A percentile compares a stretch with the other conserved stretches of the same genome.
Conservation (phyloP, 2,888 invertebrate genomes). For the Tineola bisselliella region DNA sequence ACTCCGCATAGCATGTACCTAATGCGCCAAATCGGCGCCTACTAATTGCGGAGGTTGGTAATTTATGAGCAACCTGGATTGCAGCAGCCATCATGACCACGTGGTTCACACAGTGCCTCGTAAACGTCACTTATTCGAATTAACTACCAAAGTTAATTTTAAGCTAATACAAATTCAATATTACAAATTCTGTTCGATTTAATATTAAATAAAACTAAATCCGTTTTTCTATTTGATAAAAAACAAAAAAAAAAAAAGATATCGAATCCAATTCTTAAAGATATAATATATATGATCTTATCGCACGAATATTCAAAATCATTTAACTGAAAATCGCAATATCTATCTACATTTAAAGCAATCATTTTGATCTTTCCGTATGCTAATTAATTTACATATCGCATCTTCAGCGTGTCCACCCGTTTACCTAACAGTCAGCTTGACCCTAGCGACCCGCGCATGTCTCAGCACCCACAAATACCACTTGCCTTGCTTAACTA, state of each 20-base stretch:
- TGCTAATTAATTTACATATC: constrained; percentile 12
- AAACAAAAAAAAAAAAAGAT: too few species aligned
- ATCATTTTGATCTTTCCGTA: constrained; percentile 10
- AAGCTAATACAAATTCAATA: neutral
- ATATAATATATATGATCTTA: neutral
- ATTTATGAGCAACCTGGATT: constrained; percentile 51
- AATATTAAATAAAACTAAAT: neutral
- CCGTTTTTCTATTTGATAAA: too few species aligned
- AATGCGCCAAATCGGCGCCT: constrained; percentile 59
- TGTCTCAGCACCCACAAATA: constrained; percentile 3
- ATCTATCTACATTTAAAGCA: neutral
- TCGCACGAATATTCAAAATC: neutral
- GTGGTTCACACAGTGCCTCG: neutral
- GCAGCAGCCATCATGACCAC: constrained; percentile 22
- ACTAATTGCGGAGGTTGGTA: constrained; percentile 55
- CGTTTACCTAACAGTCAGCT: neutral
- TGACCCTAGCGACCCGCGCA: neutral
- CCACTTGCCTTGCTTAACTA: constrained; percentile 4
- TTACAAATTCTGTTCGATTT: neutral
- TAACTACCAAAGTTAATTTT: neutral
- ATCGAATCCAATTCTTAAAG: too few species aligned
- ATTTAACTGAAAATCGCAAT: neutral
- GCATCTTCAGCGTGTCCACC: constrained; percentile 10
- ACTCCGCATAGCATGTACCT: constrained; percentile 15
- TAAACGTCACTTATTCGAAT: neutral